Evolutionary conservation across 2,797 vertebrate genomes (phyloP), one percentile per base, ranked within the genome.

Genomic region (Lepilemur ruficaudatus): DNA sequence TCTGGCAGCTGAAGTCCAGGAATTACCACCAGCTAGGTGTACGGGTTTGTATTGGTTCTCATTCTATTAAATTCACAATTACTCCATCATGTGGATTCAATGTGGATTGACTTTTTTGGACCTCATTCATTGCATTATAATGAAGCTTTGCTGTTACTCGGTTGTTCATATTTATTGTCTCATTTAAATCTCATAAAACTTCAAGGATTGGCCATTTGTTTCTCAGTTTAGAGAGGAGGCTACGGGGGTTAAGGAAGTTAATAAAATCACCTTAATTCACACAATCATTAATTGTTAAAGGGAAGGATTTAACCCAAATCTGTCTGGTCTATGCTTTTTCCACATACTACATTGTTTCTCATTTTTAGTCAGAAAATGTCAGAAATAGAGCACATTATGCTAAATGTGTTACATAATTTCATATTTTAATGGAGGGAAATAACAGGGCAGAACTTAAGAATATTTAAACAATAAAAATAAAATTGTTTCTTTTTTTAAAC

Each of bases 341-440:
- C 35, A 65, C 43, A 85, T 57, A 88, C 52, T 55, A 78, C 57
- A 46, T 85, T 93, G 8, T 20, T 94, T 93, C 52, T 72, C 13
- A 82, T 61, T 28, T 85, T 81, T 89, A 79, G 30, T 79, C 6
- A 89, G 38, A 93, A 96, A 93, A 79, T 86, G 32, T 46, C 55
- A 89, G 55, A 93, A 94, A 35, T 50, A 91, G 32, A 95, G 32
- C 25, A 72, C 10, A 94, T 76, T 92, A 78, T 82, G 61, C 22
- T 84, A 88, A 11, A 22, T 81, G 35, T 87, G 20, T 95, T 87
- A 81, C 8, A 93, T 35, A 93, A 95, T 72, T 93, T 93, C 25
- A 32, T 73, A 91, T 89, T 95, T 95, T 75, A 94, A 78, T 52
- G 13, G 73, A 95, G n/a, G 20, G 15, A 84, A 92, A 94, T 78